These are phyloP conservation scores for Onchidella celtica DNA, from an alignment of 2,888 invertebrate genomes.

Conservation along the genomic window DNA sequence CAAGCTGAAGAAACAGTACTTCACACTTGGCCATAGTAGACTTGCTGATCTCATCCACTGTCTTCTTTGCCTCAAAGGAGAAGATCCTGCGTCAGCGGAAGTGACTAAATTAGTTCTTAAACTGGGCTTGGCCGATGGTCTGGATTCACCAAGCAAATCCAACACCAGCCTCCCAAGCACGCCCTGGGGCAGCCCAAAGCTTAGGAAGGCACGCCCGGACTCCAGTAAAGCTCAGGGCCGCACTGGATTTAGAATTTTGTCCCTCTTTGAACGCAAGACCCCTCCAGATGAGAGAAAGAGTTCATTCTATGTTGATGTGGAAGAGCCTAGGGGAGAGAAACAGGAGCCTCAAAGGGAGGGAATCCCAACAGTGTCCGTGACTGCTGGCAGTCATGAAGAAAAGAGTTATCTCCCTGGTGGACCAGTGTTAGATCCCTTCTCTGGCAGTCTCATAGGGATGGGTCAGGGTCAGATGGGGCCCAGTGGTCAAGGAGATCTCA, in stretches of 20 bases:
- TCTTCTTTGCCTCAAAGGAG: slow-evolving; percentile 56
- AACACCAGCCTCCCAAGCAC: slow-evolving; percentile 57
- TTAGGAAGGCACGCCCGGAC: slow-evolving; percentile 51
- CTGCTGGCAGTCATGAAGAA: slow-evolving; percentile 38
- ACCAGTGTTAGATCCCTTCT: background rate
- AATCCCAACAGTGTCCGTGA: slow-evolving; percentile 10
- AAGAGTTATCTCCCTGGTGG: slow-evolving; percentile 1
- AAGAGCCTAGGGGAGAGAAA: background rate
- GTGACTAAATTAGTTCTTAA: slow-evolving; percentile 63
- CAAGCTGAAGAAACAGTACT: slow-evolving; percentile 70
- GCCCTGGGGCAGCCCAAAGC: slow-evolving; percentile 57
- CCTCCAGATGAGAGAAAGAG: slow-evolving; percentile 65
- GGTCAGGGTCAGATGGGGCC: background rate
- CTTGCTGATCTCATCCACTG: slow-evolving; percentile 63
- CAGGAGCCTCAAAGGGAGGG: background rate
- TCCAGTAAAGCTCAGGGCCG: slow-evolving; percentile 57
- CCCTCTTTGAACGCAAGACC: slow-evolving; percentile 69
- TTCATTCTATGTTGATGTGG: slow-evolving; percentile 67
- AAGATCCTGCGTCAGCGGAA: slow-evolving; percentile 53
- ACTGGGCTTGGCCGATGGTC: slow-evolving; percentile 60
- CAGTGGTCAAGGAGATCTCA: background rate
- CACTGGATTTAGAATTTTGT: slow-evolving; percentile 57
- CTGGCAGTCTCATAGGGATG: background rate
- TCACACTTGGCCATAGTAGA: slow-evolving; percentile 64
- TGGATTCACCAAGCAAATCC: slow-evolving; percentile 53